phyloP scores from a whole-genome alignment of 1,140 invertebrate genomes.

The Latrodectus geometricus region DNA sequence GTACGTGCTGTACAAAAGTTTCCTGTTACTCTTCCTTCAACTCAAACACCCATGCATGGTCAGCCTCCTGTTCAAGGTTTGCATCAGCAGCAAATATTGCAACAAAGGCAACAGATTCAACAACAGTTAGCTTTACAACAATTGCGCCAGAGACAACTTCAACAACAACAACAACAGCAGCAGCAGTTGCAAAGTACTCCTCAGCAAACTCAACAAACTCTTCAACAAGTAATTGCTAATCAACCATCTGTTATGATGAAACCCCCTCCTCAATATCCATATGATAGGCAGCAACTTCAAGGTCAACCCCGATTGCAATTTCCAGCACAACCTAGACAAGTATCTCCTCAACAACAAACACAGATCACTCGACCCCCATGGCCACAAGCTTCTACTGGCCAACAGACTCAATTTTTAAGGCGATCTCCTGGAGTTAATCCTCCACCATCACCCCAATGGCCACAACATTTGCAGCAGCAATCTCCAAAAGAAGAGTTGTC shows the following conservation, averaged over 20 bases:
- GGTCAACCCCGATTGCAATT: slow-evolving; percentile 61
- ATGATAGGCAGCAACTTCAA: slow-evolving; percentile 48
- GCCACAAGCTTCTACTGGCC: slow-evolving; percentile 35
- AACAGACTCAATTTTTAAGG: slow-evolving; percentile 49
- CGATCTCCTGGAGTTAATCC: slow-evolving; percentile 51
- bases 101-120: slow-evolving; percentile 81
- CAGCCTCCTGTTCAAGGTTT: slow-evolving; percentile 67
- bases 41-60: slow-evolving; percentile 54
- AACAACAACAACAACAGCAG: slow-evolving; percentile 71
- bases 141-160: slow-evolving; percentile 69
- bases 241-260: slow-evolving; percentile 60
- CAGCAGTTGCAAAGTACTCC: slow-evolving; percentile 69
- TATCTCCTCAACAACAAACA: slow-evolving; percentile 62
- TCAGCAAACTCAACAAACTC: slow-evolving; percentile 68
- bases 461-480: slow-evolving; percentile 12
- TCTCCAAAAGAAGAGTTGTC: slow-evolving; percentile 55
- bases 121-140: slow-evolving; percentile 80
- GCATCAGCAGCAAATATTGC: slow-evolving; percentile 77
- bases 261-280: slow-evolving; percentile 60
- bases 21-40: slow-evolving; percentile 4
- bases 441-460: slow-evolving; percentile 39
- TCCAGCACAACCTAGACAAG: slow-evolving; percentile 52
- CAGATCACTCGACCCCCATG: slow-evolving; percentile 42
- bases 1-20: slow-evolving; percentile 46
- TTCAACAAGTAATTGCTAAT: slow-evolving; percentile 42